Conservation (phyloP, 1,140 invertebrate species). For the Planococcus citri region DNA sequence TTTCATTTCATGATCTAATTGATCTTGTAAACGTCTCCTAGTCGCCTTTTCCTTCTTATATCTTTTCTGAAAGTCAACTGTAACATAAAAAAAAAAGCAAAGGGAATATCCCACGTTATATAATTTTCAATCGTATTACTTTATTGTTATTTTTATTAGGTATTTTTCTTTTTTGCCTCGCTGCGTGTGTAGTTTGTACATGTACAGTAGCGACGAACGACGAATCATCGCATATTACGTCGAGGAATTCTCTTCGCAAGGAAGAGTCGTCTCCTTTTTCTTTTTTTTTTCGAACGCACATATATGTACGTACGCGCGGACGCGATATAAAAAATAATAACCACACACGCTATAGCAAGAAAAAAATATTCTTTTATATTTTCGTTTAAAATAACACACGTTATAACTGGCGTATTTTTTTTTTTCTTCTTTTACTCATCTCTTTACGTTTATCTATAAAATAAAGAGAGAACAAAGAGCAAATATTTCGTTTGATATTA, state of each 20-base stretch:
- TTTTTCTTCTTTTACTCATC: too few species aligned
- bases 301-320: not conserved
- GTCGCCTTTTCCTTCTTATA: conserved; percentile 72
- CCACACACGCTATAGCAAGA: not conserved
- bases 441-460: conserved; percentile 15
- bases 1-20: conserved; percentile 65
- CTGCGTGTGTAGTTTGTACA: too few species aligned
- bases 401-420: not conserved
- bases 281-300: too few species aligned
- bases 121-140: conserved; percentile 21
- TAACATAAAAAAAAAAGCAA: conserved; percentile 35
- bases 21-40: conserved; percentile 66
- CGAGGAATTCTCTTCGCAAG: conserved; percentile 2
- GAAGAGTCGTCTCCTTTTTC: not conserved
- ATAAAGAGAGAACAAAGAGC: not conserved
- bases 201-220: too few species aligned
- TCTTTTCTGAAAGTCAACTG: conserved; percentile 75
- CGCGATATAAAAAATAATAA: conserved; percentile 16
- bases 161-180: not conserved
- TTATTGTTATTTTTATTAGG: conserved; percentile 7
- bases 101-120: conserved; percentile 7
- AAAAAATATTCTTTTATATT: conserved; percentile 14
- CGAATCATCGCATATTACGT: not conserved
- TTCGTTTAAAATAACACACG: conserved; percentile 10
- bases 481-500: conserved; percentile 12